Base-by-base conservation (phyloP, 2,113 vertebrate species). In the Psittacula cyanocephala region DNA sequence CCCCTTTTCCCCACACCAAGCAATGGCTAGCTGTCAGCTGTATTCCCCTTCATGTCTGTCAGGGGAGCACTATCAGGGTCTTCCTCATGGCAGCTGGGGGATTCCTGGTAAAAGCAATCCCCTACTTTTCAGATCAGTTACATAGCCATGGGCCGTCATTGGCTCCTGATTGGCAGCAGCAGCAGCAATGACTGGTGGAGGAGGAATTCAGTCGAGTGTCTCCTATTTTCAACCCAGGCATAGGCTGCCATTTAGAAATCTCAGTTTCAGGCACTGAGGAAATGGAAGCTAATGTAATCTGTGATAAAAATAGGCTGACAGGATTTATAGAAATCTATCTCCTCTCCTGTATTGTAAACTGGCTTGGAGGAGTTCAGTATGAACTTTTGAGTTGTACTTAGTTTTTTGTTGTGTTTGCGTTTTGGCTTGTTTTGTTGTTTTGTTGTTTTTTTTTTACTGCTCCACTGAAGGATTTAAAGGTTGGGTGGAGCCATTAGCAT, bases 71-170 rank as follows among this genome's bases (percentile, higher is more conserved):
- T 11, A 46, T 9, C 0, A 1, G 19, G 35, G 29, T 24, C 6
- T 46, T 81, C 37, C 47, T 52, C 2, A 0, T 27, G 22, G 13
- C 59, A 57, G 35, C 27, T 41, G 15, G 46, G 50, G 53, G 37
- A 60, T 68, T 33, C 37, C 28, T 39, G 43, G 17, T 37, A 7
- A 39, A 87, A 83, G 25, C 23, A 17, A 75, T 63, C 31, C 9
- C 11, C 49, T 49, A 11, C 13, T 19, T 81, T 64, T 89, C 72
- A 33, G n/a, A 59, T 76, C 65, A 53, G 15, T 27, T 35, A 1
- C 0, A 1, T 19, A 24, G 28, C 43, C 10, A 7, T 33, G 20
- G 17, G 27, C 31, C 23, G 8, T 72, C 2, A 0, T 29, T 86
- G 27, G 55, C 17, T 89, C 33, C 20, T 39, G 35, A 35, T 1